phyloP scores from a whole-genome alignment of 2,888 invertebrate species.

The Thera britannica region DNA sequence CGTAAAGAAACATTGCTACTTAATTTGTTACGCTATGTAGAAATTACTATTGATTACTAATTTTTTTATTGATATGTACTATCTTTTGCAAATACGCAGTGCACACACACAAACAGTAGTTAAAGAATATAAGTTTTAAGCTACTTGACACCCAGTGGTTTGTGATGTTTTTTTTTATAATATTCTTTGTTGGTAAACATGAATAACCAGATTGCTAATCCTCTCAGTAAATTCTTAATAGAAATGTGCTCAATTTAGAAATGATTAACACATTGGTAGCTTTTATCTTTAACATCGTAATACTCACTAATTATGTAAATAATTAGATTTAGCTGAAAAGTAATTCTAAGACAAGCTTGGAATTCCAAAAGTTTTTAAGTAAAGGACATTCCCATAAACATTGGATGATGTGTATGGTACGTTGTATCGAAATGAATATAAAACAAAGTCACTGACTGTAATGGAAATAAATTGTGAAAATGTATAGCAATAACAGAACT shows the following conservation, averaged over 20 bases:
- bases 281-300: slow-evolving; percentile 20
- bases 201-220: not conserved
- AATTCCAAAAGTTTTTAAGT: not conserved
- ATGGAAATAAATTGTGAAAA: slow-evolving; percentile 28
- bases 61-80: no score
- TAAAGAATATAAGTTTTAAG: no score
- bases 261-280: slow-evolving; percentile 15
- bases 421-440: slow-evolving; percentile 12
- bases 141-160: not conserved
- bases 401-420: slow-evolving; percentile 14
- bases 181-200: not conserved
- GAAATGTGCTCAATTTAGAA: slow-evolving; percentile 31
- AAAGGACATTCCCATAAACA: slow-evolving; percentile 30
- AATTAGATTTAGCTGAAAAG: slow-evolving; percentile 5
- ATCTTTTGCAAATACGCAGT: not conserved
- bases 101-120: not conserved
- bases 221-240: slow-evolving; percentile 3
- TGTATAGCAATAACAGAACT: not conserved
- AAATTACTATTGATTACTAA: not conserved
- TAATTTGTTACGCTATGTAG: not conserved
- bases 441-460: slow-evolving; percentile 18
- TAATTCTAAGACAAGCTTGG: not conserved
- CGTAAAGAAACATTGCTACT: not conserved
- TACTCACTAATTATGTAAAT: slow-evolving; percentile 27
- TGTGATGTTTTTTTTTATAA: not conserved